Base-by-base conservation (phyloP, 92 coral and sea anemone genomes). In the Actinostola sp. region DNA sequence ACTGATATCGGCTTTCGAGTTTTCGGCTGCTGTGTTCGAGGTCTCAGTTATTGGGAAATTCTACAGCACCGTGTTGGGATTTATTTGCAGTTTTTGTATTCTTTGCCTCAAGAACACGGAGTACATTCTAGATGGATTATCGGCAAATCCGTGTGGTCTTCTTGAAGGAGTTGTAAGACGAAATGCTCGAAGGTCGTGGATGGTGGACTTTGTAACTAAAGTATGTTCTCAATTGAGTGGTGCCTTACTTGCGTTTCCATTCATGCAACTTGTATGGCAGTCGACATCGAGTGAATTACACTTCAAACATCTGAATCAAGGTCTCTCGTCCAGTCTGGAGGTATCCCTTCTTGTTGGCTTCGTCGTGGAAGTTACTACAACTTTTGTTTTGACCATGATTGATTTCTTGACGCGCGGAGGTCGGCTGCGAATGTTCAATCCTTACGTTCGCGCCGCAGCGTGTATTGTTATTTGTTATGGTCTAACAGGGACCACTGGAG, bases 1-100 rank as follows among this genome's bases (percentile, higher is more conserved):
- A 71, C 48, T 87, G 50, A 82, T 93, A 42, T 90, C 98, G 29
- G 69, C 98, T 2, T 93, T 81, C 61, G 89, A 93, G 69, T 81
- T 83, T 44, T 93, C 98, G 3, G 92, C 92, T 17, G 84, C 89
- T 61, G 73, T 90, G 30, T 93, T 90, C 84, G 98, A 93, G 66
- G 63, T 93, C 34, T 75, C 83, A 13, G 96, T 93, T 8, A 73
- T 93, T 43, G 98, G 98, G 34, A 91, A 80, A 54, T 88, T 79
- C 88, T 90, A 90, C 72, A 91, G 72, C 67, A 51, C 54, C 15
- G 61, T 76, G 65, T 69, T 88, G 35, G 93, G 86, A 17, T 65
- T 90, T 30, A 29, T 65, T 27, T 87, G 87, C 68, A 81, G 88
- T 41, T 93, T 93, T 75, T 33, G 58, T 29, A 67, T 93, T 6